These are phyloP conservation scores for Babylonia areolata DNA, from an alignment of 1,140 invertebrate genomes.

Conservation along the genomic window DNA sequence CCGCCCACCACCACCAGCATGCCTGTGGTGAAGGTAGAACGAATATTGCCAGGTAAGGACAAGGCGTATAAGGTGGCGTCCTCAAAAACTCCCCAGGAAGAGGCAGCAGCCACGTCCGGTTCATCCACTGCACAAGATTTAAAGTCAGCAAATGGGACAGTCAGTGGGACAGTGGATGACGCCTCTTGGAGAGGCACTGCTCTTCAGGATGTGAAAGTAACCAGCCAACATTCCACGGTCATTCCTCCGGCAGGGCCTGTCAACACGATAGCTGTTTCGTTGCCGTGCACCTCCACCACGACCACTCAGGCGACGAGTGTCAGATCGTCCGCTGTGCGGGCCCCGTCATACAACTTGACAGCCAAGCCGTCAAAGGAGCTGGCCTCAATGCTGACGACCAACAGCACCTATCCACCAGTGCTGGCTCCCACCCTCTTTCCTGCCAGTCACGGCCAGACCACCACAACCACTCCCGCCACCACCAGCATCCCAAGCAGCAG, in stretches of 20 bases:
- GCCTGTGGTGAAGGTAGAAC: conserved; percentile 74
- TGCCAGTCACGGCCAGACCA: conserved; percentile 19
- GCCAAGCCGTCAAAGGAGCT: neutral
- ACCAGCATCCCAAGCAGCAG: neutral
- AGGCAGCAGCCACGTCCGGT: neutral
- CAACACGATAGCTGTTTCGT: neutral
- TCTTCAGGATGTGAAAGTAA: neutral
- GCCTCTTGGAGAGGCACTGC: neutral
- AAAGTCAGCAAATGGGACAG: neutral
- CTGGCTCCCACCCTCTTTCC: neutral
- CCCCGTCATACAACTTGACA: neutral
- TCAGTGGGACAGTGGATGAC: neutral
- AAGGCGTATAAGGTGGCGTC: conserved; percentile 17
- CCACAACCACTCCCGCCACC: conserved; percentile 22
- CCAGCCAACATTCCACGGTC: neutral
- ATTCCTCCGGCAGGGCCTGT: neutral
- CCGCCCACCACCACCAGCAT: conserved; percentile 50
- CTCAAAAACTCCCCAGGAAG: neutral
- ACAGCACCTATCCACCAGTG: neutral
- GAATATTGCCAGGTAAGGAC: conserved; percentile 60
- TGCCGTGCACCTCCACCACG: neutral
- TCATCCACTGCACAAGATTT: neutral
- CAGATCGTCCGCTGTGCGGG: neutral
- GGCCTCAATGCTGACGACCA: neutral
- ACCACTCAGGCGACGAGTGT: neutral